These are phyloP conservation scores for Helostoma temminkii DNA, from an alignment of 2,797 vertebrate genomes.

Conservation along the genomic window DNA sequence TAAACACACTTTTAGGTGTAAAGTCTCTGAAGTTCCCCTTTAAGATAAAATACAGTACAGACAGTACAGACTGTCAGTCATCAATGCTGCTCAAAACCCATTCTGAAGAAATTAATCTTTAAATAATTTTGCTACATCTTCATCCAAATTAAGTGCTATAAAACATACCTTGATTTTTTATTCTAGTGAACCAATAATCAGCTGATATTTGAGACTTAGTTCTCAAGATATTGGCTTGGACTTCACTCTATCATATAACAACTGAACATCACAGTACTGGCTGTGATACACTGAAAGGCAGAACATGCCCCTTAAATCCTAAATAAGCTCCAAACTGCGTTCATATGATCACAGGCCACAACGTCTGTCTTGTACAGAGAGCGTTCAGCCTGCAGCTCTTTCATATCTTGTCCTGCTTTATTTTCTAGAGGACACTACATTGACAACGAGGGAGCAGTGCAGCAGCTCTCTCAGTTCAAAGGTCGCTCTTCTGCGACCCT, in stretches of 20 bases:
- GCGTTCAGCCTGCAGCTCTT: slow-evolving; percentile 20
- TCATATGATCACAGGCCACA: slow-evolving; percentile 14
- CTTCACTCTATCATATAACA: slow-evolving; percentile 28
- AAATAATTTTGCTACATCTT: slow-evolving; percentile 27
- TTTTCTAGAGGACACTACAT: slow-evolving; percentile 12
- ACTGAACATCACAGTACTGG: slow-evolving; percentile 15
- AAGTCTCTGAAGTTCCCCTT: neutral
- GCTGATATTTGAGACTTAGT: slow-evolving; percentile 5
- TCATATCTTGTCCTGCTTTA: neutral
- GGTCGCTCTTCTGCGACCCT: slow-evolving; percentile 33
- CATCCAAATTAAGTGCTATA: slow-evolving; percentile 41
- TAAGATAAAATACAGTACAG: slow-evolving; percentile 28
- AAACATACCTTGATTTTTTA: neutral
- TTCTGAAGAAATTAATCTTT: slow-evolving; percentile 15
- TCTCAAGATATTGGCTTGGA: slow-evolving; percentile 1
- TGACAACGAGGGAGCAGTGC: neutral
- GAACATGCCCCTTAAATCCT: slow-evolving; percentile 4
- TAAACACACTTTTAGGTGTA: slow-evolving; percentile 8
- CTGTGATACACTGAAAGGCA: neutral
- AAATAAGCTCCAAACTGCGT: slow-evolving; percentile 26
- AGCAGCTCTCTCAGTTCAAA: slow-evolving; percentile 28
- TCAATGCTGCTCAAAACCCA: slow-evolving; percentile 15
- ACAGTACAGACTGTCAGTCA: neutral
- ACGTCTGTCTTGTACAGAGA: slow-evolving; percentile 11
- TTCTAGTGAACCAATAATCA: neutral